These are phyloP conservation scores for Trematomus bernacchii DNA, from an alignment of 2,797 vertebrate genomes.

Conservation along the genomic window DNA sequence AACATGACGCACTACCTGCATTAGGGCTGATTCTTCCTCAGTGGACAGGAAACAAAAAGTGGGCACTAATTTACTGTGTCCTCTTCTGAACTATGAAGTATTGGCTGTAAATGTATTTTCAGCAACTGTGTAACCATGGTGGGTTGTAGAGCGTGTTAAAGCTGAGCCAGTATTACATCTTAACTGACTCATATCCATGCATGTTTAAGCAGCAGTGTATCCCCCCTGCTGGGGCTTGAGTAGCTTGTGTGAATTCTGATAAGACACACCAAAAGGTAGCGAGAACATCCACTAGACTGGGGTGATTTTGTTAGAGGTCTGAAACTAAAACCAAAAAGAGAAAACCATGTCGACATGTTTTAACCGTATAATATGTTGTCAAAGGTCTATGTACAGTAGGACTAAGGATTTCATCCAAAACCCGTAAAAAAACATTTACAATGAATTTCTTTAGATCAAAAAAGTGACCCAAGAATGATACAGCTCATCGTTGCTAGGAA, in stretches of 20 bases:
- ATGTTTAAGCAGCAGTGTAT: constrained; percentile 9
- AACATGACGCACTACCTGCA: constrained; percentile 20
- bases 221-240: background rate
- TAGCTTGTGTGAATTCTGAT: constrained; percentile 6
- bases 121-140: background rate
- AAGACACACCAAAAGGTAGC: background rate
- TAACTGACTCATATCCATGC: constrained; percentile 16
- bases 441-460: background rate
- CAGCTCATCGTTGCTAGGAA: background rate
- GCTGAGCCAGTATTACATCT: constrained; percentile 7
- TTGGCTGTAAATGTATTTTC: constrained; percentile 12
- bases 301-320: background rate
- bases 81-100: constrained; percentile 24
- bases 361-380: background rate
- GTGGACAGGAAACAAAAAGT: constrained; percentile 10
- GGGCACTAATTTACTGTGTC: background rate
- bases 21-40: constrained; percentile 25
- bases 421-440: background rate
- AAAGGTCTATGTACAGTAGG: background rate
- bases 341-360: background rate
- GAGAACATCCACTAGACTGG: background rate
- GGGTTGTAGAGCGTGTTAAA: background rate
- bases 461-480: background rate
- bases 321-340: background rate
- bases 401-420: background rate